Base-by-base conservation (phyloP, 2,888 invertebrate species). In the Aproaerema taeniolella region DNA sequence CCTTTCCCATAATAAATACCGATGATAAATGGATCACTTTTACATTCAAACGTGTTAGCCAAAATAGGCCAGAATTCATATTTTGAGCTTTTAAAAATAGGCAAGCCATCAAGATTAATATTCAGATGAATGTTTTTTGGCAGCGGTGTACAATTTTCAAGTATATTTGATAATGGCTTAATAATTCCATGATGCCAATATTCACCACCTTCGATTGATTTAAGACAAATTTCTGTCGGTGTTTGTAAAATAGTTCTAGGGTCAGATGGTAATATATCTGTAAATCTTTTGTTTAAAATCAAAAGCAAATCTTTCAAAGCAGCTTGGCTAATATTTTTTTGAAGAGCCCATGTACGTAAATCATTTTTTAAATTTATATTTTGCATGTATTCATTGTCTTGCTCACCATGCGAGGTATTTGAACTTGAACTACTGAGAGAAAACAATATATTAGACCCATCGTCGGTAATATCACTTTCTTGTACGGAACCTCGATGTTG, bases 21-120 rank as follows among this genome's bases (percentile, higher is more conserved):
- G 32, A 33, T 11, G 9, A 41, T 20, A 31, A 44, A 20, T 14
- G 43, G 41, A 17, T 26, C 26, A n/a, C n/a, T 26, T 12, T 30
- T 10, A 11, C 16, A 35, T 40, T 40, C 34, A 35, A 24, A 31
- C 28, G 41, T 44, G 10, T 26, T 40, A 15, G 6, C 12, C 20
- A 43, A 24, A 10, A 43, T 43, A 9, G 37, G 43, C 43, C 43
- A 43, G 39, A 40, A 43, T 26, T 43, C 30, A 26, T 17, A 2
- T 30, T 29, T 37, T 4, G 29, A 16, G 30, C 37, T 37, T 29
- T 37, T 37, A 14, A 13, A 16, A 7, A 20, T 28, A 10, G 36
- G 36, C 29, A 36, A n/a, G 2, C 34, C 34, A 14, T 35, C 34
- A 25, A 35, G 6, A 13, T 35, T 35, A 8, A 35, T n/a, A 25